These are phyloP conservation scores for Cyclargus thomasi DNA, from an alignment of 1,140 invertebrate species.

Conservation along the genomic window DNA sequence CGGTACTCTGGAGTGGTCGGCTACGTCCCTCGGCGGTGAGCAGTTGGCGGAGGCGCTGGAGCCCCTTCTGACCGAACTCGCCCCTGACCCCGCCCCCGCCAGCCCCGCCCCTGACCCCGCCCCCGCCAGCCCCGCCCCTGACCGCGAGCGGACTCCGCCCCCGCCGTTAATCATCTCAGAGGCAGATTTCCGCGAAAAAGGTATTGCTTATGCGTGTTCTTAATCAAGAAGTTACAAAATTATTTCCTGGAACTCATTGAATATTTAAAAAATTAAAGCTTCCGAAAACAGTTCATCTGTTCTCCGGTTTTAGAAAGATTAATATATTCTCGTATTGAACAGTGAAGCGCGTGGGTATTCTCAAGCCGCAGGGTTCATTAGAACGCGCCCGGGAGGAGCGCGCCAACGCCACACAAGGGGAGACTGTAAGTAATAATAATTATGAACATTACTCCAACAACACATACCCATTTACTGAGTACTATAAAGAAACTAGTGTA, in stretches of 20 bases:
- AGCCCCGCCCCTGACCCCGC: too few species aligned
- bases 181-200: constrained; percentile 67
- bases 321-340: background rate
- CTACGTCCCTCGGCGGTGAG: constrained; percentile 34
- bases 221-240: too few species aligned
- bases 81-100: constrained; percentile 2
- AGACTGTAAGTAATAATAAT: constrained; percentile 32
- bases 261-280: too few species aligned
- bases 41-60: constrained; percentile 29
- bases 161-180: constrained; percentile 57
- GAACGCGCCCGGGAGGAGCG: constrained; percentile 78
- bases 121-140: constrained; percentile 21
- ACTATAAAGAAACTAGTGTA: too few species aligned
- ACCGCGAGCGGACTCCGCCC: constrained; percentile 9
- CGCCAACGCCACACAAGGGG: constrained; percentile 45
- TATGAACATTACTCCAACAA: too few species aligned
- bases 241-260: too few species aligned
- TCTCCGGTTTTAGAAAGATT: background rate
- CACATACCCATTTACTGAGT: too few species aligned
- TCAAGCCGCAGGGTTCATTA: constrained; percentile 82
- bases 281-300: too few species aligned
- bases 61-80: constrained; percentile 17
- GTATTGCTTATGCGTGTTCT: too few species aligned
- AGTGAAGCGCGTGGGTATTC: constrained; percentile 80
- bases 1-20: constrained; percentile 34